A percentile compares a stretch with the other conserved stretches of the same genome.
phyloP scores from a whole-genome alignment of 2,888 invertebrate species.

The Sinodicranocentrus sp. region DNA sequence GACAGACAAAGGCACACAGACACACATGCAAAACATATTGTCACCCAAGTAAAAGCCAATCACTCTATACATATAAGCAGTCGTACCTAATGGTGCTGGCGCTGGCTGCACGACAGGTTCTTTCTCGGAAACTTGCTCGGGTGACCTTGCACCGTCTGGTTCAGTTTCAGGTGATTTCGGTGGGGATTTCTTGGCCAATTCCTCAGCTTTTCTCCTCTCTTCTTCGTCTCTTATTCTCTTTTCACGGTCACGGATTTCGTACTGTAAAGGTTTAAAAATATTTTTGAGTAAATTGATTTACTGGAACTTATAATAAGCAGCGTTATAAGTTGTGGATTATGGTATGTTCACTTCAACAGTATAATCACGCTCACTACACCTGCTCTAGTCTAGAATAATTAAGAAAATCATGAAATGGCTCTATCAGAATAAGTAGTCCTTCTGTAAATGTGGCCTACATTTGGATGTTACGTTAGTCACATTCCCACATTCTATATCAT shows the following conservation, averaged over 20 bases:
- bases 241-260: constrained; percentile 97
- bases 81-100: constrained; percentile 63
- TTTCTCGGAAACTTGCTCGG: constrained; percentile 75
- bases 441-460: constrained; percentile 12
- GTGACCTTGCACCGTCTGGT: constrained; percentile 76
- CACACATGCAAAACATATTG: constrained; percentile 56
- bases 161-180: constrained; percentile 79
- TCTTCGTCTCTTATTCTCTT: constrained; percentile 87
- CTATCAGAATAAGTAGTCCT: constrained; percentile 11
- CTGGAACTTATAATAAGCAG: too few species aligned
- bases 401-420: neutral
- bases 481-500: constrained; percentile 16
- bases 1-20: constrained; percentile 65
- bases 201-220: constrained; percentile 84
- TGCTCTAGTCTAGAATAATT: too few species aligned
- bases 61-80: neutral
- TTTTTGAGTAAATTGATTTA: too few species aligned
- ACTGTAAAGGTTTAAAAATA: constrained; percentile 81
- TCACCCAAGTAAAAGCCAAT: constrained; percentile 27
- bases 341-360: too few species aligned
- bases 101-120: constrained; percentile 69
- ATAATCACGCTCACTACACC: too few species aligned
- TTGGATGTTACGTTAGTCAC: constrained; percentile 29
- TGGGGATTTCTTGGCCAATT: constrained; percentile 88
- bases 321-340: too few species aligned